A percentile compares a stretch with the other conserved stretches of the same genome.
Conservation (phyloP, 1,140 invertebrate species). For the Hydropsyche tenuis region DNA sequence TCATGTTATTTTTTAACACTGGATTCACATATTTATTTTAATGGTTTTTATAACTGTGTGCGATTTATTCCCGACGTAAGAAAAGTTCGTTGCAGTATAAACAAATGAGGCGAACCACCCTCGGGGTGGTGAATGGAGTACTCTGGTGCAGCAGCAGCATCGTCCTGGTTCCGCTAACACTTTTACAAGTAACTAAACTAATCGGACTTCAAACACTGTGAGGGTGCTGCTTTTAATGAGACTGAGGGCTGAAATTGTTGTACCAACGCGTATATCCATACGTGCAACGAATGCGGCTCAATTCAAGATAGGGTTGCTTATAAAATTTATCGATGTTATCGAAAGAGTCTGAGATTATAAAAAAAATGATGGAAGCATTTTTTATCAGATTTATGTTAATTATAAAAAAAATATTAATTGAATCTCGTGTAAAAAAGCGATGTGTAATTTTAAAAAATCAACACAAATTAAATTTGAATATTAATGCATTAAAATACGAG, state of each 20-base stretch:
- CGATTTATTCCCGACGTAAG: too few species aligned
- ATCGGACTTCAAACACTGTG: slow-evolving; percentile 50
- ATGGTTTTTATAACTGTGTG: too few species aligned
- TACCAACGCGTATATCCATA: slow-evolving; percentile 12
- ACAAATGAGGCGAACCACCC: slow-evolving; percentile 43
- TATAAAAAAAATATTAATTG: too few species aligned
- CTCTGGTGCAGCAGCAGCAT: background rate
- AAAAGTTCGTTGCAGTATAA: slow-evolving; percentile 31
- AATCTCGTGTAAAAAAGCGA: too few species aligned
- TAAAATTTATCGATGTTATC: too few species aligned
- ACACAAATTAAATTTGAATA: too few species aligned
- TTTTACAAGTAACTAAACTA: slow-evolving; percentile 52
- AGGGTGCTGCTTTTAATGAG: slow-evolving; percentile 50
- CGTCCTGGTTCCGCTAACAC: slow-evolving; percentile 40
- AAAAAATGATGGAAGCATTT: too few species aligned
- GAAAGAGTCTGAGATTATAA: too few species aligned
- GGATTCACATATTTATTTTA: too few species aligned
- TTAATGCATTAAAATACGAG: too few species aligned
- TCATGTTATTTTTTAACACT: background rate
- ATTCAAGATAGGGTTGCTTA: background rate
- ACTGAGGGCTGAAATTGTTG: slow-evolving; percentile 42
- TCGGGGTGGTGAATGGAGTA: background rate
- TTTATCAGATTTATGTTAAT: too few species aligned
- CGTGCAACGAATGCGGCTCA: background rate
- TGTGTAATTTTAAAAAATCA: too few species aligned